Base-by-base conservation (phyloP, 1,140 invertebrate genomes). In the Odontomachus brunneus region DNA sequence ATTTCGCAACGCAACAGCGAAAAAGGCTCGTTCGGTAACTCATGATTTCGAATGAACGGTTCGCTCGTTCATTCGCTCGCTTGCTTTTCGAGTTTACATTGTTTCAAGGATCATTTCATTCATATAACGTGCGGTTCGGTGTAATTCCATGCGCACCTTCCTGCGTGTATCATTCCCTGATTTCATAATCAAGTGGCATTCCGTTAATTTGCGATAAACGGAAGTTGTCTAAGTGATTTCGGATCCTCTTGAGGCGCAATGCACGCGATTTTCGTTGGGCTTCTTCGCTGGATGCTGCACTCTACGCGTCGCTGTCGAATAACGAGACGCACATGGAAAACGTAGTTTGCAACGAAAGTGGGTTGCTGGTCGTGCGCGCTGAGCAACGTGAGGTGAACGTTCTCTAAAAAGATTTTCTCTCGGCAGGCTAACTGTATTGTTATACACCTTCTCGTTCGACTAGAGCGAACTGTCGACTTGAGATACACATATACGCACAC, bases 371-470 rank as follows among this genome's bases (percentile, higher is more conserved):
- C 90, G 89, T 88, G 90, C 88, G 89, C 86, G 83, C 62, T 55
- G 51, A 63, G 87, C 62, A 33, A 33, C 29, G 29, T 5, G 29
- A 90, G 91, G 92, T 92, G 89, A 93, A 93, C 62, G 92, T 90
- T 92, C 91, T 90, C 89, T 90, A 84, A 91, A 91, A 91, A 89
- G 91, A 92, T 92, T 93, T 93, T 93, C 92, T 93, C 92, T 90
- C 91, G 75, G 81, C 84, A 86, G 88, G 89, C 89, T 90, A 91
- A 90, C 90, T 91, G 90, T 92, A 92, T 91, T 88, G 82, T 88
- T 84, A 38, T 67, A 74, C 62, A 66, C 15, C 49, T 15, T 76
- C 62, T 33, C 29, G 67, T 59, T 74, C 48, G 48, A 69, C 75
- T 29, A 19, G 51, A 3, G 51, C 19, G 17, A 57, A 78, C 29